A percentile compares a stretch with the other conserved stretches of the same genome.
Evolutionary conservation across 2,888 invertebrate genomes (phyloP).

Genomic region (Mythimna loreyi): DNA sequence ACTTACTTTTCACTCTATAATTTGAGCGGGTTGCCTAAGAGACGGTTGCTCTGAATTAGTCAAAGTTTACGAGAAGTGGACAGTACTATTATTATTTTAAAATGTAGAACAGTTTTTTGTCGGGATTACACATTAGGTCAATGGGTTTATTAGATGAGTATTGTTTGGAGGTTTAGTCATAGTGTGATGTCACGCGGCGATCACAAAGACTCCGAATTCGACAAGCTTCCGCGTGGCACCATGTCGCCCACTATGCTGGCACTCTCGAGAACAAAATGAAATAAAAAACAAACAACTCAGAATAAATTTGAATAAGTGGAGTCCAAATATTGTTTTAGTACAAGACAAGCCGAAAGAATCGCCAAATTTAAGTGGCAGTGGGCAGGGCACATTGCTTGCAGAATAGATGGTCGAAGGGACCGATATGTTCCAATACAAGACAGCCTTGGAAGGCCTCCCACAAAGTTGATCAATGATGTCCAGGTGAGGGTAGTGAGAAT

Average conservation of each 20-base stretch:
- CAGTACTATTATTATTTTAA: constrained; percentile 20
- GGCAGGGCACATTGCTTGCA: too few species aligned
- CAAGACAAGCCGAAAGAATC: neutral
- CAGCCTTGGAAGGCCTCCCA: too few species aligned
- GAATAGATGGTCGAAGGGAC: too few species aligned
- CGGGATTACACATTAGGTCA: constrained; percentile 12
- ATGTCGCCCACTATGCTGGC: constrained; percentile 68
- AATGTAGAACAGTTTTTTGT: constrained; percentile 28
- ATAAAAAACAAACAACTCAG: constrained; percentile 4
- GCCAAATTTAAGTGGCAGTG: neutral
- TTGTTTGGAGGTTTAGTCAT: constrained; percentile 45
- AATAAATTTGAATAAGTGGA: neutral
- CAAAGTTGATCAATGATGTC: too few species aligned
- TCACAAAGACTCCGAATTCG: constrained; percentile 41
- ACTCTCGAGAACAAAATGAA: constrained; percentile 13
- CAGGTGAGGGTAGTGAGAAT: too few species aligned
- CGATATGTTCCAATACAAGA: too few species aligned
- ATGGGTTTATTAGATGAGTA: constrained; percentile 36
- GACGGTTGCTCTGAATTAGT: constrained; percentile 48
- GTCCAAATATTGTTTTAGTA: neutral
- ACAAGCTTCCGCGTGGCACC: constrained; percentile 62
- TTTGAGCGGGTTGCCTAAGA: constrained; percentile 44
- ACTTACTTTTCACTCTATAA: constrained; percentile 35
- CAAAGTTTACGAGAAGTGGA: constrained; percentile 30
- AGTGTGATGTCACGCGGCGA: constrained; percentile 62